Evolutionary conservation across 2,888 invertebrate species (phyloP), one percentile per base, ranked within the genome.

Genomic region (Phoronis australis): DNA sequence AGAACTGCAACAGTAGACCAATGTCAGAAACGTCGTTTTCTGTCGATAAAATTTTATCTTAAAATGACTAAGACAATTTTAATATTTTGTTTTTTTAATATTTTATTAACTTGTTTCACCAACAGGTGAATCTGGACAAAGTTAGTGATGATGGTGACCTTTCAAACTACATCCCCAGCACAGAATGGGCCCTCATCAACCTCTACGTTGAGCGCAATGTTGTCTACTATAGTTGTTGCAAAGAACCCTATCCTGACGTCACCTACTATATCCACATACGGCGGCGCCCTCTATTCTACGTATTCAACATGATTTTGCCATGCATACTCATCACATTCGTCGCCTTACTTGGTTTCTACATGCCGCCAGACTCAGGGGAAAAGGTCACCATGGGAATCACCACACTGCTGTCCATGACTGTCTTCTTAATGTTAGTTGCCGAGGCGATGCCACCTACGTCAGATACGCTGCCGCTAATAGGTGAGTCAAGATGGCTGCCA

Each of bases 91-190:
- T n/a, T n/a, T n/a, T n/a, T n/a, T n/a, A n/a, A n/a, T n/a, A n/a
- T n/a, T n/a, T 47, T 23, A 27, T 20, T 37, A 48, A 38, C 37
- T n/a, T n/a, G n/a, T n/a, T n/a, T n/a, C n/a, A n/a, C n/a, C n/a
- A n/a, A 23, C 76, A 78, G 56, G 67, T 81, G 4, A 69, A 72
- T 47, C 55, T 73, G 25, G 45, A 65, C 39, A 66, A 65, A 45
- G 61, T 58, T 12, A 68, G 86, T 46, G 86, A 87, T 67, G 84
- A 86, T 66, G 90, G 90, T 0, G 91, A 92, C 76, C 83, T 87
- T 45, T 87, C 87, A 60, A 90, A 90, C 79, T 92, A 91, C 76
- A 89, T 91, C 71, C 86, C 87, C n/a, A 92, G 90, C 74, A 90
- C 90, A 1, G 92, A 92, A 77, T 92, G 91, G 78, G 87, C 89